These are phyloP conservation scores for Pachycephala philippinensis DNA, from an alignment of 2,113 vertebrate genomes.

Conservation along the genomic window DNA sequence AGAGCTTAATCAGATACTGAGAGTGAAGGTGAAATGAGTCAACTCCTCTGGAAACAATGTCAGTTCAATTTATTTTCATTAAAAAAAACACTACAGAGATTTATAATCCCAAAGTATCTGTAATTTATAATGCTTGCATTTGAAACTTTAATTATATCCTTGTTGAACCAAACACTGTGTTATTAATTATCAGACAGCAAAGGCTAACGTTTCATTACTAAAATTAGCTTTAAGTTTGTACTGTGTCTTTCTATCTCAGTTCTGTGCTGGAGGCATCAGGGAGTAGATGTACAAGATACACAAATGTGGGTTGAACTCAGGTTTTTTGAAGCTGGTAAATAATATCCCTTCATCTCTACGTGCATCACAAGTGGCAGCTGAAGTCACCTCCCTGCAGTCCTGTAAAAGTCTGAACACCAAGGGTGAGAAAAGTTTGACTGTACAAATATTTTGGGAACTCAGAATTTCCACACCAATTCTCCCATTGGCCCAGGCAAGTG, in stretches of 20 bases:
- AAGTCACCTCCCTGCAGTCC: not conserved
- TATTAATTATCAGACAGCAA: slow-evolving; percentile 10
- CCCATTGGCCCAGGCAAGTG: not conserved
- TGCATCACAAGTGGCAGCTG: not conserved
- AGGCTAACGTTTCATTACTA: not conserved
- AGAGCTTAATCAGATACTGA: not conserved
- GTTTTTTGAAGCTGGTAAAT: not conserved
- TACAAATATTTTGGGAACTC: not conserved
- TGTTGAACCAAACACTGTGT: not conserved
- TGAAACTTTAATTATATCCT: slow-evolving; percentile 27
- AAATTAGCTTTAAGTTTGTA: not conserved
- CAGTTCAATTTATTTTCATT: slow-evolving; percentile 25
- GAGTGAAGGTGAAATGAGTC: slow-evolving; percentile 18
- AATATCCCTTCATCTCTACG: not conserved
- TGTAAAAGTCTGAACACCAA: accelerated
- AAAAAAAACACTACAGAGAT: not conserved
- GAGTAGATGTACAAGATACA: not conserved
- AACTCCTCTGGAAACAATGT: not conserved
- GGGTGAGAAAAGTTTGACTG: not conserved
- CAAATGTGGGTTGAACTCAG: not conserved
- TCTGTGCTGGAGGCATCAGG: not conserved
- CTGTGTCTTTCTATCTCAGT: not conserved
- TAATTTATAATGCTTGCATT: slow-evolving; percentile 15
- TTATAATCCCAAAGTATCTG: not conserved
- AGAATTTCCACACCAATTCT: not conserved